Base-by-base conservation (phyloP, 2,888 invertebrate genomes). In the Venusia cambrica region DNA sequence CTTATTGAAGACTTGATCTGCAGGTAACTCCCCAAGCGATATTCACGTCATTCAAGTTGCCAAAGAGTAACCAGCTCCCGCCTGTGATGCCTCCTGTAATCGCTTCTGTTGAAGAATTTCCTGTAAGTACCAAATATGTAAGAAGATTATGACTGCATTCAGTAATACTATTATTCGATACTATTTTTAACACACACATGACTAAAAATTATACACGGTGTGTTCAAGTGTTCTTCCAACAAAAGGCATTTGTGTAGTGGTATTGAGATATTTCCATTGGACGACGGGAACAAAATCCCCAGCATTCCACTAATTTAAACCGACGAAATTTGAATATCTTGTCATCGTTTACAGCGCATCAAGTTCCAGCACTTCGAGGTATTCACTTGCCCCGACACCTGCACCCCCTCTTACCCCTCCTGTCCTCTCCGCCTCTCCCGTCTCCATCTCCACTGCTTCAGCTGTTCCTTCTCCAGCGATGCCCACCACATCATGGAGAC, bases 1-100 rank as follows among this genome's bases (percentile, higher is more conserved):
- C n/a, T n/a, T n/a, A n/a, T n/a, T n/a, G n/a, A n/a, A n/a, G n/a
- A n/a, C n/a, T n/a, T n/a, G n/a, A n/a, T 45, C 73, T 62, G 12
- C 65, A 91, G 84, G 83, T 90, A 1, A 92, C 94, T 14, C 96
- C 96, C 0, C 95, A 97, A 76, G 97, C 97, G 1, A 95, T 97
- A 52, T 97, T 97, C 71, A 96, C 97, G 7, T 96, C 96, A 53
- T 97, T 97, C 73, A 97, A 97, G 70, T 87, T 97, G 43, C 96
- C 97, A 7, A 96, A 96, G 78, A 79, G 79, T 54, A 88, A 83
- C 40, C 88, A 88, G 54, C 49, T 84, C 38, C 77, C 85, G 17
- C 75, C 80, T 5, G 54, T 77, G 5, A 68, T 77, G 22, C 81
- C 87, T 8, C 84, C 87, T 1, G 77, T 75, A 3, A 78, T 84